A percentile compares a stretch with the other conserved stretches of the same genome.
Conservation (phyloP, 1,140 invertebrate species). For the Dysdera silvatica region DNA sequence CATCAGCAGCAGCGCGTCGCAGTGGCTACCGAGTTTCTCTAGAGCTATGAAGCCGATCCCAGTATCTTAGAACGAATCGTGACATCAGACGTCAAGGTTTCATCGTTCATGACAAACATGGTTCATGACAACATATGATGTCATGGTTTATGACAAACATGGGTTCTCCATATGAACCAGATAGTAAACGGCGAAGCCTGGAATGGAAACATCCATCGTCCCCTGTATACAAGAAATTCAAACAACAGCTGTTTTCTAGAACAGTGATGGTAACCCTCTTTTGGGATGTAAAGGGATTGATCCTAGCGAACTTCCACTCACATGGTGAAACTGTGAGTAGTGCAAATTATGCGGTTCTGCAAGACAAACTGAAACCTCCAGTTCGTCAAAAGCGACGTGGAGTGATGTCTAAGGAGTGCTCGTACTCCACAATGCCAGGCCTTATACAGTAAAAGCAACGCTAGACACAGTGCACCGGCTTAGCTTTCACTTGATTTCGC, state of each 20-base stretch:
- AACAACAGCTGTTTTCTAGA: too few species aligned
- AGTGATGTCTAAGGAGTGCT: background rate
- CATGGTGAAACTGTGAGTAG: too few species aligned
- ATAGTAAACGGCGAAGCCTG: background rate
- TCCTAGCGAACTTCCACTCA: too few species aligned
- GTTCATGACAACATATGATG: too few species aligned
- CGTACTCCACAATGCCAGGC: background rate
- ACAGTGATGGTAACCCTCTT: too few species aligned
- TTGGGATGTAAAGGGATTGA: too few species aligned
- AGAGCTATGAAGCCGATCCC: background rate
- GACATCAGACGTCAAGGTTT: background rate
- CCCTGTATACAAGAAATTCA: too few species aligned
- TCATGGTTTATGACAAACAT: background rate
- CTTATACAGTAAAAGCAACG: background rate
- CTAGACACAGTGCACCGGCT: background rate
- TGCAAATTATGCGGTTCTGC: too few species aligned
- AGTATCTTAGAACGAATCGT: background rate
- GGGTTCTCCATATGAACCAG: background rate
- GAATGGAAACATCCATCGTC: background rate
- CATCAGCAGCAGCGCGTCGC: background rate
- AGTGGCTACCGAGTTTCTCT: background rate
- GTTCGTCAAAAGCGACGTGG: background rate
- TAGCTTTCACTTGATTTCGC: background rate
- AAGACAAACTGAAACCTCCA: too few species aligned
- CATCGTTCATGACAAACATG: too few species aligned